Conservation (phyloP, 2,797 vertebrate species). For the Champsocephalus gunnari region DNA sequence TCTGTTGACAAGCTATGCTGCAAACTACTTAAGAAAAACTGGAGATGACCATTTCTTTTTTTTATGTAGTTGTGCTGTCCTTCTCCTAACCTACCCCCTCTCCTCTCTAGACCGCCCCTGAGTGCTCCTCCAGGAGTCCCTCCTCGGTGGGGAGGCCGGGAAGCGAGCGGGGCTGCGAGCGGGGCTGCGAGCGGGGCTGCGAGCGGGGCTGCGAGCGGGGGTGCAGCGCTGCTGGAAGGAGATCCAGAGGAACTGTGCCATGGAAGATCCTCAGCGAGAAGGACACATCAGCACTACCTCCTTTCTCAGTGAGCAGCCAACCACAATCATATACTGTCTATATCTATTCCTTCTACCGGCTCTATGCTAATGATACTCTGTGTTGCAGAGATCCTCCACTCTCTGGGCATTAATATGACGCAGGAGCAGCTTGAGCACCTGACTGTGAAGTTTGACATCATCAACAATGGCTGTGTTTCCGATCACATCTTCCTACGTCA, state of each 20-base stretch:
- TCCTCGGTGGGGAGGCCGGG: conserved; percentile 29
- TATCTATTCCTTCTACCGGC: not conserved
- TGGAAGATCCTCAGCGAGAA: conserved; percentile 64
- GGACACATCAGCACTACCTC: conserved; percentile 69
- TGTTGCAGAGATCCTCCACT: conserved; percentile 71
- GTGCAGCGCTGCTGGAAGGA: conserved; percentile 81
- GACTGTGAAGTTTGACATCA: conserved; percentile 74
- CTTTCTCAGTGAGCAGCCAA: conserved; percentile 71
- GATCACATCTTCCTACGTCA: conserved; percentile 83
- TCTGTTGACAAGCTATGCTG: not conserved
- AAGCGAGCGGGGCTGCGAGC: conserved; percentile 53
- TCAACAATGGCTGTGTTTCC: conserved; percentile 68
- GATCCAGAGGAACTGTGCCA: conserved; percentile 78
- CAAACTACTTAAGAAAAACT: not conserved
- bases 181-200: no score
- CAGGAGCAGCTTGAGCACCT: conserved; percentile 78
- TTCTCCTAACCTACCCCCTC: conserved; percentile 3
- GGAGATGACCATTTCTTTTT: not conserved
- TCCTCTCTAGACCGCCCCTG: conserved; percentile 37
- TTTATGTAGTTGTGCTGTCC: not conserved
- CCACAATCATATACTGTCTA: not conserved
- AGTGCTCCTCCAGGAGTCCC: conserved; percentile 42
- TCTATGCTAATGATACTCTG: not conserved
- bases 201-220: conserved; percentile 62
- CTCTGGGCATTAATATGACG: conserved; percentile 69